These are phyloP conservation scores for Arremon aurantiirostris DNA, from an alignment of 2,797 vertebrate genomes.

Conservation along the genomic window DNA sequence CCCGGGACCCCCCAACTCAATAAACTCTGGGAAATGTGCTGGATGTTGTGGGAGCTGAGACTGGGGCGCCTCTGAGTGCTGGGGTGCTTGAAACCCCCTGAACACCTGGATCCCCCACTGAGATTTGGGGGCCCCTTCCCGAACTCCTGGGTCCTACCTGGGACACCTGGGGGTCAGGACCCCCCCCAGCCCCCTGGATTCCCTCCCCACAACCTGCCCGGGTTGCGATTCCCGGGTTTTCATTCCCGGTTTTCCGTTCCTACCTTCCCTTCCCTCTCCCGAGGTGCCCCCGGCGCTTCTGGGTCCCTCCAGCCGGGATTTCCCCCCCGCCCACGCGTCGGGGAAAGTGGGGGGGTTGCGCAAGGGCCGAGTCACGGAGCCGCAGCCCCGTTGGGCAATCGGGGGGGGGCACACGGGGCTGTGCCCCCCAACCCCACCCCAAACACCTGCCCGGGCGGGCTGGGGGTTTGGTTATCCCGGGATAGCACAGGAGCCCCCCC, in stretches of 20 bases:
- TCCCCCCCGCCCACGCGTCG: background rate
- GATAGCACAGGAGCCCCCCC: background rate
- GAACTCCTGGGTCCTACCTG: no score
- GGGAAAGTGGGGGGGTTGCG: background rate
- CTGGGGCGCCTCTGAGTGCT: background rate
- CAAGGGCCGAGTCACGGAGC: background rate
- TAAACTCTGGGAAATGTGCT: background rate
- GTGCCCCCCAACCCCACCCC: background rate
- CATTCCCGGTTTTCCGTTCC: background rate
- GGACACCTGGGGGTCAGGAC: no score
- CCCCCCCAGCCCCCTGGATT: background rate
- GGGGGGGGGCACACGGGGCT: background rate
- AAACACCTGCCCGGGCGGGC: background rate
- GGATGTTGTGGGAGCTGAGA: background rate
- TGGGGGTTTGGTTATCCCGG: background rate
- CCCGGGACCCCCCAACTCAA: background rate
- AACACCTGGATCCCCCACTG: no score
- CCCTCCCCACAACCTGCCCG: rapidly evolving
- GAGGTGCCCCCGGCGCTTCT: background rate
- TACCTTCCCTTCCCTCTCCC: background rate
- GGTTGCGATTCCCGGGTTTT: rapidly evolving
- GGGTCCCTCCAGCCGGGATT: background rate
- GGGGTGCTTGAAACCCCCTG: background rate
- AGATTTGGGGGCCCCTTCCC: no score
- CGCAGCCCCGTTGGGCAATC: background rate